Conservation (phyloP, 64 coral and sea anemone genomes). For the Montipora sp. region DNA sequence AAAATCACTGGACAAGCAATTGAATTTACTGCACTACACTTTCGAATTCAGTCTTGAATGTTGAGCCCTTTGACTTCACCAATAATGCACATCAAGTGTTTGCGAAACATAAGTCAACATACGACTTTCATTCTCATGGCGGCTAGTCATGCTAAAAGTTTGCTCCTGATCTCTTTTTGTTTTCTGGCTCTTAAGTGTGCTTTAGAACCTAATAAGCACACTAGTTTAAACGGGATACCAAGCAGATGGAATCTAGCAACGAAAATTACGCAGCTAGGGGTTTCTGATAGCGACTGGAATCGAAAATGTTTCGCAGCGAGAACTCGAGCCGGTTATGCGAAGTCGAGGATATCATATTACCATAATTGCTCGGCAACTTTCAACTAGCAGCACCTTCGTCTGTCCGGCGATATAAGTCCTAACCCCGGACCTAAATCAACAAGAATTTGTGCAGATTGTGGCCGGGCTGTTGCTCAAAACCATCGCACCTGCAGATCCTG, state of each 20-base stretch:
- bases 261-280: conserved; percentile 25
- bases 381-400: conserved; percentile 42
- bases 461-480: conserved; percentile 36
- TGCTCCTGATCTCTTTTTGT: conserved; percentile 33
- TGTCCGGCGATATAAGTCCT: conserved; percentile 39
- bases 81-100: no score
- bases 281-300: conserved; percentile 26
- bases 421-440: conserved; percentile 36
- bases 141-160: conserved; percentile 17
- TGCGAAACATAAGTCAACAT: no score
- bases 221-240: conserved; percentile 34
- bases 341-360: conserved; percentile 45
- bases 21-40: no score
- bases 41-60: no score
- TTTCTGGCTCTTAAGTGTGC: conserved; percentile 32
- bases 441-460: conserved; percentile 56
- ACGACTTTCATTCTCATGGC: no score
- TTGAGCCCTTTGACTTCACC: no score
- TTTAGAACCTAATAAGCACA: conserved; percentile 52
- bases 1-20: no score
- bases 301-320: conserved; percentile 40
- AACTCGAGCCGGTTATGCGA: conserved; percentile 47
- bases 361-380: conserved; percentile 57
- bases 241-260: conserved; percentile 21
- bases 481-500: conserved; percentile 59